These are phyloP conservation scores for Heterotilapia buettikoferi DNA, from an alignment of 2,113 vertebrate genomes.

Conservation along the genomic window DNA sequence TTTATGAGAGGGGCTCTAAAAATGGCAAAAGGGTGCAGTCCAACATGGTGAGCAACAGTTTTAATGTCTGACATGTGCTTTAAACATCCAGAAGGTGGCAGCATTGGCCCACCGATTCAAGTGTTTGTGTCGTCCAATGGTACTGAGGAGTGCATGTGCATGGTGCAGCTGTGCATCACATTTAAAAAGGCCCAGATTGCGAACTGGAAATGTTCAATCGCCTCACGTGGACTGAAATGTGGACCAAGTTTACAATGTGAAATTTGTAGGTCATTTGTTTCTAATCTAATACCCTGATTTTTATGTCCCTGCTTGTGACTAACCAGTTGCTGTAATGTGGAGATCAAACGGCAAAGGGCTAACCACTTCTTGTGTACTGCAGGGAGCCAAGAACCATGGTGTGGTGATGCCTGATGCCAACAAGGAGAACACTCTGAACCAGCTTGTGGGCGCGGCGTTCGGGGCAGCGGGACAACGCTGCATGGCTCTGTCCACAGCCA, in stretches of 20 bases:
- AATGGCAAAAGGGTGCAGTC: slow-evolving; percentile 96
- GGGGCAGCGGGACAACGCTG: slow-evolving; percentile 96
- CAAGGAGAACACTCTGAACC: slow-evolving; percentile 96
- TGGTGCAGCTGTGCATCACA: slow-evolving; percentile 4
- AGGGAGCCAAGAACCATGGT: slow-evolving; percentile 98
- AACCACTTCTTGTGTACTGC: slow-evolving; percentile 32
- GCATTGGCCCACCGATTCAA: slow-evolving; percentile 27
- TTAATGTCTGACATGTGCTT: background rate
- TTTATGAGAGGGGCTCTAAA: slow-evolving; percentile 91
- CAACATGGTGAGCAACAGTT: slow-evolving; percentile 83
- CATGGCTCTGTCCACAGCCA: slow-evolving; percentile 95
- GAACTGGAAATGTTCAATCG: background rate
- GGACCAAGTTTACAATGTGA: background rate
- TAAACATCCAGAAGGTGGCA: slow-evolving; percentile 59
- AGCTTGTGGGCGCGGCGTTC: slow-evolving; percentile 93
- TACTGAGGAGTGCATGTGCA: background rate
- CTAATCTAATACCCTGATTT: background rate
- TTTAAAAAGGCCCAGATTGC: background rate
- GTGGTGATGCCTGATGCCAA: slow-evolving; percentile 98
- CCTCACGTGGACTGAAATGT: background rate
- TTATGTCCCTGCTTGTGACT: background rate
- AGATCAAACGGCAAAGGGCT: slow-evolving; percentile 23
- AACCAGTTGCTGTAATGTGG: slow-evolving; percentile 8
- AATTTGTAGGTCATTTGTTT: background rate
- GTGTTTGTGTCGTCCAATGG: background rate